Base-by-base conservation (phyloP, 2,888 invertebrate species). In the Aplocera efformata region DNA sequence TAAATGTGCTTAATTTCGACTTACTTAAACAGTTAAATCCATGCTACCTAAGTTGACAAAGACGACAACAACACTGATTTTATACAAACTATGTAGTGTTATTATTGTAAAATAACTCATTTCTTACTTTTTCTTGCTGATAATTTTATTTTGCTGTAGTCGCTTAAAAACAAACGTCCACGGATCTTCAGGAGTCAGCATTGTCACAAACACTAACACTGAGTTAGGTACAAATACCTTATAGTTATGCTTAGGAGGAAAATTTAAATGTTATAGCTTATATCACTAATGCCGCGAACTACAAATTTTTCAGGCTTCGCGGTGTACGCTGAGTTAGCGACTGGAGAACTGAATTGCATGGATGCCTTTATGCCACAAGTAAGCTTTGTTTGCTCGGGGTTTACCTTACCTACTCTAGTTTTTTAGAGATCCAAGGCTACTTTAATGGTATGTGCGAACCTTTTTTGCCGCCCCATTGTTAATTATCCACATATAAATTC, bases 101-200 rank as follows among this genome's bases (percentile, higher is more conserved):
- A 17, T 3, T 17, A 17, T 8, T 8, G 7, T 25, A 4, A 8
- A 25, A 8, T 1, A 8, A 25, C 24, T n/a, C n/a, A n/a, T n/a
- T 27, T 55, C 86, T 79, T 63, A 86, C 86, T 79, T 79, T 63
- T 56, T 73, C 37, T 63, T 67, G 49, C 75, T 76, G 17, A 86
- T 67, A 45, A 86, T 72, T 47, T 84, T 79, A 40, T 71, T 73
- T 28, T 86, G 79, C 49, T 85, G 81, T 17, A 88, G 63, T 48
- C 75, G 83, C 50, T 69, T 79, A 39, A 67, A 84, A 36, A 88
- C 69, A 51, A 77, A 82, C 48, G 57, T 78, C 88, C 88, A 88
- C 1, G 79, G 79, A 50, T 86, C 86, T 6, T 72, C 63, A 7
- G 63, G 54, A 4, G 50, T 56, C 34, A 70, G 66, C 79, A 74